Evolutionary conservation across 2,888 invertebrate species (phyloP), one percentile per base, ranked within the genome.

Genomic region (Drosophila kokeensis): DNA sequence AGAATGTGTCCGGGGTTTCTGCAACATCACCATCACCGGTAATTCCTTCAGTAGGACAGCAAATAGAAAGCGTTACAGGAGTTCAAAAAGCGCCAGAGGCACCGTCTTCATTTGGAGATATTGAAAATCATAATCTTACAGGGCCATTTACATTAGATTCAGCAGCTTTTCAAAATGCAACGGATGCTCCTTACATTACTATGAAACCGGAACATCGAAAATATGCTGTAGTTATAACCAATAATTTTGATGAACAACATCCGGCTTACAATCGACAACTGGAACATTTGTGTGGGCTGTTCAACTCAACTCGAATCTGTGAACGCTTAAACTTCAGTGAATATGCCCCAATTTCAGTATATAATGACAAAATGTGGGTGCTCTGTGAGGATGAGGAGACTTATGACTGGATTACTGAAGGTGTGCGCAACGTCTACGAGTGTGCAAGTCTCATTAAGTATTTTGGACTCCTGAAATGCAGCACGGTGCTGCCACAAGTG

Each of bases 171-270:
- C 4, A 49, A 11, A 42, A 11, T 15, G 24, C 18, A 4, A 2
- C 36, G 7, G n/a, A n/a, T 13, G 42, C 40, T 10, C 49, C 72
- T 0, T 71, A 57, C 13, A 10, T 60, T 2, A n/a, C 4, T 0
- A 61, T 73, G 15, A 63, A 57, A 24, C 83, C 83, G 0, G 77
- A 80, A n/a, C 64, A 73, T 4, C 64, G 83, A 0, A 52, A 42
- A 15, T 76, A 40, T 38, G 53, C 57, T 0, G 1, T 81, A 18
- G 53, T 76, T 1, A 76, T 81, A 0, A 42, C 36, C 13, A 62
- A 60, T 6, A 48, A 55, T 24, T 40, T 64, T n/a, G 60, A 60
- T 57, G 64, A 30, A 11, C 55, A 21, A 11, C 30, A 73, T 0
- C 5, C 34, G 2, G 67, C 72, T 11, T 34, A 27, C 2, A 13